Evolutionary conservation across 2,888 invertebrate genomes (phyloP), one percentile per base, ranked within the genome.

Genomic region (Andrena minutula): DNA sequence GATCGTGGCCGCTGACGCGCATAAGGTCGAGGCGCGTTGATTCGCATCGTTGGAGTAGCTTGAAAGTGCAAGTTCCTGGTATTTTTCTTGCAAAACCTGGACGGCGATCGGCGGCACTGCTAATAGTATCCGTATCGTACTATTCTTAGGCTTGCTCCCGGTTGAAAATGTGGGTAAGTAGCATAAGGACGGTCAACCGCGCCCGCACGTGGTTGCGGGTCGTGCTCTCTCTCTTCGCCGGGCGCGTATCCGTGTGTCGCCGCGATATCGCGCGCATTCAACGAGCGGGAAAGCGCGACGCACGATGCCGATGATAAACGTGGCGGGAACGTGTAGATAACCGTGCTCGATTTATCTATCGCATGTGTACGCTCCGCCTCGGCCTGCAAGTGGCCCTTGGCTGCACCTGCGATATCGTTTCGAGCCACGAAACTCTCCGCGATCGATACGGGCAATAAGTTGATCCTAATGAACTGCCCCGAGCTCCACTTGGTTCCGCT

Each of bases 141-240:
- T 82, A 79, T 75, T 77, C 49, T 47, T n/a, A 66, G 65, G 60
- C 68, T 85, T 80, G 85, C 88, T 88, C 88, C 88, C 88, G 88
- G 79, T 88, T 86, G 85, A 83, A 88, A 88, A 88, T 88, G 78
- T 85, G 75, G 88, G 88, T 88, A 88, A 88, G 65, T 83, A 76
- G 88, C 56, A 75, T 88, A 88, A 88, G 88, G 88, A 88, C 88
- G 87, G 83, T 85, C 87, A 51, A 28, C 53, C 66, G 73, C 71
- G 47, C 51, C 53, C 70, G 61, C 88, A 79, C 80, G 80, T 75
- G 86, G 69, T n/a, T 49, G 68, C 26, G 71, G 41, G 60, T 61
- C 26, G 71, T 72, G 72, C 61, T 65, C 51, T 65, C 51, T 23
- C 60, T 61, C 66, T 69, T 72, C 61, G 63, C 53, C 47, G 51